These are phyloP conservation scores for Dichetophora obliterata DNA, from an alignment of 2,888 invertebrate species.

Conservation along the genomic window DNA sequence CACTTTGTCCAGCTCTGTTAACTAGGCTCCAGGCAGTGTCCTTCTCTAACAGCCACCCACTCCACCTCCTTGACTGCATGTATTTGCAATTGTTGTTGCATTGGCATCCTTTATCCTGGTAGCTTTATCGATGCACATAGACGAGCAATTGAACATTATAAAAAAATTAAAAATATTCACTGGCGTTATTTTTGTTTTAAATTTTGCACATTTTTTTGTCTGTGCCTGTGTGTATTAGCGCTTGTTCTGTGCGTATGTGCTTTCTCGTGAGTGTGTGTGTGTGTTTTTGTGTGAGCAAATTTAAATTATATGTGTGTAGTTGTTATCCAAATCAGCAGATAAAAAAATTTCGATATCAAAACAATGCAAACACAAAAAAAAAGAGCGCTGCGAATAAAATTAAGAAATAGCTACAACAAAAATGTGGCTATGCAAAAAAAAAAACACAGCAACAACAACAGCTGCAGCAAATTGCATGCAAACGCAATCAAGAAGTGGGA, in stretches of 20 bases:
- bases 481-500: neutral
- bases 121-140: slow-evolving; percentile 27
- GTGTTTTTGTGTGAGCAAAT: neutral
- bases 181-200: neutral
- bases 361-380: slow-evolving; percentile 22
- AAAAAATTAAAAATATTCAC: slow-evolving; percentile 31
- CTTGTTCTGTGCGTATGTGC: neutral
- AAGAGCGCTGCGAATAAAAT: slow-evolving; percentile 19
- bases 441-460: slow-evolving; percentile 45
- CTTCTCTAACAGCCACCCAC: neutral
- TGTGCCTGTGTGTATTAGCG: slow-evolving; percentile 11
- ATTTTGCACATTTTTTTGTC: slow-evolving; percentile 1
- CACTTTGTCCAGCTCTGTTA: neutral
- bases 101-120: slow-evolving; percentile 21
- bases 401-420: neutral
- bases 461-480: slow-evolving; percentile 39
- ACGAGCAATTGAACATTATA: slow-evolving; percentile 38
- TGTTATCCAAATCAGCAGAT: slow-evolving; percentile 19
- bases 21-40: too few species aligned
- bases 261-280: neutral
- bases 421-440: neutral
- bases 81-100: slow-evolving; percentile 12
- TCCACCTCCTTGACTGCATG: neutral
- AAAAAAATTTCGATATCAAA: slow-evolving; percentile 25
- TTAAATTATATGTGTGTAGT: neutral